Conservation (phyloP, 2,888 invertebrate species). For the Perizoma affinitatum region DNA sequence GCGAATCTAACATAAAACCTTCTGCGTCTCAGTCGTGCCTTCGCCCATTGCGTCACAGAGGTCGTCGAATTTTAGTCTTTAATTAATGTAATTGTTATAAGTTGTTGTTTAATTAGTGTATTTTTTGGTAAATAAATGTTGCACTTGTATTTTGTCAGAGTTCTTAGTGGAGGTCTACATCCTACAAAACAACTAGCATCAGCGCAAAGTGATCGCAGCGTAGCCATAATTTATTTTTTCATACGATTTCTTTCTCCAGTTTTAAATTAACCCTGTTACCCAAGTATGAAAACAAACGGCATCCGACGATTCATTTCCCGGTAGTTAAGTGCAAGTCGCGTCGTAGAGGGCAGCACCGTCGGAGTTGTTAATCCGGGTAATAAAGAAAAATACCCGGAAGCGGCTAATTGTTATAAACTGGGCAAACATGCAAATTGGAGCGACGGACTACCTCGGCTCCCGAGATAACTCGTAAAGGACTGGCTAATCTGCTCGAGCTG, state of each 20-base stretch:
- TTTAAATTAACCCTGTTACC: slow-evolving; percentile 10
- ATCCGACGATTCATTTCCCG: slow-evolving; percentile 57
- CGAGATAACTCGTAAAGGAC: slow-evolving; percentile 54
- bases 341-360: slow-evolving; percentile 40
- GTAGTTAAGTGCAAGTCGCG: slow-evolving; percentile 63
- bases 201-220: too few relatives aligned
- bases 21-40: too few relatives aligned
- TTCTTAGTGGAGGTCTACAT: too few relatives aligned
- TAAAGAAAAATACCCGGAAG: slow-evolving; percentile 78
- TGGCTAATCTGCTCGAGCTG: slow-evolving; percentile 22
- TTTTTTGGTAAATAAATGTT: too few relatives aligned
- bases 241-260: not conserved
- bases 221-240: too few relatives aligned
- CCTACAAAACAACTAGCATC: too few relatives aligned
- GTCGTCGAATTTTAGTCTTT: too few relatives aligned
- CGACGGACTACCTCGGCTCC: slow-evolving; percentile 56
- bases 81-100: too few relatives aligned
- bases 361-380: slow-evolving; percentile 71
- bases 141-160: too few relatives aligned
- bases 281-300: slow-evolving; percentile 46
- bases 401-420: slow-evolving; percentile 80
- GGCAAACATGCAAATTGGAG: slow-evolving; percentile 77
- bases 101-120: too few relatives aligned
- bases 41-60: too few relatives aligned
- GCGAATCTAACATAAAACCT: too few relatives aligned